These are phyloP conservation scores for Drosophila birchii DNA, from an alignment of 2,888 invertebrate species.

Conservation along the genomic window DNA sequence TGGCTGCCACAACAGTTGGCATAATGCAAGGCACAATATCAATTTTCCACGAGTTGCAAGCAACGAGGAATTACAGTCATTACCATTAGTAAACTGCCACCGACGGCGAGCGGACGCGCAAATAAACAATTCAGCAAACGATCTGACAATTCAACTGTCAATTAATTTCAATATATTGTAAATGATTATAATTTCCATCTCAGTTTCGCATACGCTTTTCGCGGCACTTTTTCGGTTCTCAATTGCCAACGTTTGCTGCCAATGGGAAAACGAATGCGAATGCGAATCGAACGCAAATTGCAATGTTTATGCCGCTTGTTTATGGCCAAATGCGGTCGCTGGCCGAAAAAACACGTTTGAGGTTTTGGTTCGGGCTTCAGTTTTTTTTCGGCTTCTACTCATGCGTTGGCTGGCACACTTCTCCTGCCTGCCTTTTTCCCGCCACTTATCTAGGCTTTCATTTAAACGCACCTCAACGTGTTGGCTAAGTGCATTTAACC, in stretches of 20 bases:
- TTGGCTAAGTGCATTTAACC: slow-evolving; percentile 81
- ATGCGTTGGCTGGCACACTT: slow-evolving; percentile 67
- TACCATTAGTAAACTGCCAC: slow-evolving; percentile 81
- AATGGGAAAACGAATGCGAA: slow-evolving; percentile 48
- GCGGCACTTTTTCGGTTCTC: slow-evolving; percentile 30
- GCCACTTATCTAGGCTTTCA: slow-evolving; percentile 70
- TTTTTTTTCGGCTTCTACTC: slow-evolving; percentile 46
- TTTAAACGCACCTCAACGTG: slow-evolving; percentile 77
- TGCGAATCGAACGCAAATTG: slow-evolving; percentile 70
- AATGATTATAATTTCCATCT: slow-evolving; percentile 77
- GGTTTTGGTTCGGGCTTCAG: slow-evolving; percentile 24
- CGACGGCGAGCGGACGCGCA: slow-evolving; percentile 46
- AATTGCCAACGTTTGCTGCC: slow-evolving; percentile 16
- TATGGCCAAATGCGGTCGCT: slow-evolving; percentile 73
- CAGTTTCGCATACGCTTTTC: slow-evolving; percentile 29
- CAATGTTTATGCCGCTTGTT: slow-evolving; percentile 77
- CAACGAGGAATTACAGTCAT: slow-evolving; percentile 80
- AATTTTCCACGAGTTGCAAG: slow-evolving; percentile 70
- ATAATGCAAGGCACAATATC: slow-evolving; percentile 71
- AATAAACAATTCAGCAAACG: slow-evolving; percentile 75
- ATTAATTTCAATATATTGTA: slow-evolving; percentile 81
- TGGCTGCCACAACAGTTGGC: slow-evolving; percentile 76
- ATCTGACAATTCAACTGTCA: slow-evolving; percentile 81
- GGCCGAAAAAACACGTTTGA: slow-evolving; percentile 59
- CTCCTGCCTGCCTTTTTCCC: slow-evolving; percentile 28